Conservation (phyloP, 2,888 invertebrate species). For the Sturmia bella region DNA sequence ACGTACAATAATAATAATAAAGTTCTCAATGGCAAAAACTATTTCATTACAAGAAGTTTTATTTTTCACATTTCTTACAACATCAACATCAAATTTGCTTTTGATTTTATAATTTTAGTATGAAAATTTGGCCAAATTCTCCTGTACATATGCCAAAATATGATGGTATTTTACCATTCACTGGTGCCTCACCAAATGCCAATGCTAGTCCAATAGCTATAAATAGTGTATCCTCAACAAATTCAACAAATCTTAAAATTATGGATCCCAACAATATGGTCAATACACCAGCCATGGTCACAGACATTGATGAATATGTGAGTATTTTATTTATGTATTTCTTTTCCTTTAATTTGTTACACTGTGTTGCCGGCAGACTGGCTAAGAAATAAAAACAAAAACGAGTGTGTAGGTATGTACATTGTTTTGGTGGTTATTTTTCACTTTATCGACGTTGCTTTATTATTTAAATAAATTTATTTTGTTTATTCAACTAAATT, state of each 20-base stretch:
- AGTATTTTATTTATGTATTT: conserved; percentile 57
- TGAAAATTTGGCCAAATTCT: conserved; percentile 82
- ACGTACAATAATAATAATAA: not conserved
- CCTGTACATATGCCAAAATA: conserved; percentile 82
- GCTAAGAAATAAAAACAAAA: conserved; percentile 1
- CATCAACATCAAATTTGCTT: not conserved
- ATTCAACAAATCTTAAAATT: conserved; percentile 80
- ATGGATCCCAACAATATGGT: conserved; percentile 81
- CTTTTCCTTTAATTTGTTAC: not conserved
- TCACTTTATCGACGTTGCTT: too few relatives aligned
- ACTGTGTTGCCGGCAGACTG: not conserved
- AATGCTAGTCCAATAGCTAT: conserved; percentile 81
- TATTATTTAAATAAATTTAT: too few relatives aligned
- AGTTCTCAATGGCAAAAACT: not conserved
- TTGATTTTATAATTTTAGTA: conserved; percentile 73
- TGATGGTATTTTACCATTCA: conserved; percentile 80
- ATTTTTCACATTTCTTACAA: not conserved
- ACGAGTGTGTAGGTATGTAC: not conserved
- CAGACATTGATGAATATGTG: conserved; percentile 79
- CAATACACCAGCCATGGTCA: conserved; percentile 74
- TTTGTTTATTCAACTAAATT: too few relatives aligned
- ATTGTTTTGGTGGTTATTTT: too few relatives aligned
- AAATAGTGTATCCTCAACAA: conserved; percentile 82
- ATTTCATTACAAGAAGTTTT: not conserved
- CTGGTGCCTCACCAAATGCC: conserved; percentile 77